Conservation (phyloP, 2,888 invertebrate genomes). For the Sarcophaga variegata region DNA sequence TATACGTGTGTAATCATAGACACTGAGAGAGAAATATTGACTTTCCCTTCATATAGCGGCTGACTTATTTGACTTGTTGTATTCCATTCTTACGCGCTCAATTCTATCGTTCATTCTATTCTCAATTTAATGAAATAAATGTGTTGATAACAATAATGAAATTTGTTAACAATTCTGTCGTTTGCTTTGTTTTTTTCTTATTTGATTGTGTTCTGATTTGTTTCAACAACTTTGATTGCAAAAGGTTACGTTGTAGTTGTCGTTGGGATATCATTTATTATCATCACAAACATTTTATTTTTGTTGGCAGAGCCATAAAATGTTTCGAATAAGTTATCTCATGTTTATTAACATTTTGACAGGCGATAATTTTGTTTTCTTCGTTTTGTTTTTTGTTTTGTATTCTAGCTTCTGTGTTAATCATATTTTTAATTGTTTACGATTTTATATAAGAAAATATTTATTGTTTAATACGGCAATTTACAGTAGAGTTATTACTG, state of each 20-base stretch:
- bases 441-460: too few species aligned
- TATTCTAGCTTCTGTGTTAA: background rate
- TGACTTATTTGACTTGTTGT: background rate
- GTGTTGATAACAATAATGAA: constrained; percentile 66
- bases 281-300: constrained; percentile 17
- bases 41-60: background rate
- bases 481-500: too few species aligned
- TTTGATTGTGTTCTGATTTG: background rate
- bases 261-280: constrained; percentile 35
- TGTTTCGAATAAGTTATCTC: constrained; percentile 18
- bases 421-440: background rate
- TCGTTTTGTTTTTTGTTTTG: background rate
- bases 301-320: background rate
- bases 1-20: too few species aligned
- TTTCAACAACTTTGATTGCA: background rate
- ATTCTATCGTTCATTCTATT: constrained; percentile 48
- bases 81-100: background rate
- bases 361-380: constrained; percentile 17
- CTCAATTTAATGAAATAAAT: constrained; percentile 56
- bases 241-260: background rate
- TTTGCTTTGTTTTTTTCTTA: background rate
- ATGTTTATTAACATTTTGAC: constrained; percentile 53
- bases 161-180: constrained; percentile 60
- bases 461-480: too few species aligned
- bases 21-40: too few species aligned